phyloP scores from a whole-genome alignment of 2,113 vertebrate genomes.

The Ptilorrhoa leucosticta region DNA sequence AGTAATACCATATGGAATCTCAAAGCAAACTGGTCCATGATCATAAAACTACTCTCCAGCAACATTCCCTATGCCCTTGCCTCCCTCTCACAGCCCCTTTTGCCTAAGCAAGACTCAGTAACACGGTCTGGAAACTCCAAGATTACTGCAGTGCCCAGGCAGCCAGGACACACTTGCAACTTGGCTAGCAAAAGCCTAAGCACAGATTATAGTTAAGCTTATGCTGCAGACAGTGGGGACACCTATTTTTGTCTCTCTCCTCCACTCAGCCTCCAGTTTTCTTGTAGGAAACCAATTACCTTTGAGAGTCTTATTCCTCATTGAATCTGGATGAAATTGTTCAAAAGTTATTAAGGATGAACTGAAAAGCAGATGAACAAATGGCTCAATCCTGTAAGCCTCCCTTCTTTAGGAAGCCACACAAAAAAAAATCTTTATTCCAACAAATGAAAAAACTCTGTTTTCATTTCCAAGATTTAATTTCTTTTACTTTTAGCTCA shows the following conservation, averaged over 20 bases:
- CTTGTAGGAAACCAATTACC: not conserved
- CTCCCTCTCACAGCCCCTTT: not conserved
- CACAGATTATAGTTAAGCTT: conserved; percentile 37
- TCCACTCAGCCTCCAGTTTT: not conserved
- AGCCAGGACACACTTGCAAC: not conserved
- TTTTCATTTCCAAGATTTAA: not conserved
- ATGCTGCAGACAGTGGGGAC: not conserved
- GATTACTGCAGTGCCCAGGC: not conserved
- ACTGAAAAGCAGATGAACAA: conserved; percentile 42
- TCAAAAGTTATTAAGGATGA: conserved; percentile 20
- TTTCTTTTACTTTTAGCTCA: not conserved
- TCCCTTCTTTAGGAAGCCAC: not conserved
- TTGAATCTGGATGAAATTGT: not conserved
- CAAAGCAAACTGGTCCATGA: not conserved
- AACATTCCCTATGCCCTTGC: not conserved
- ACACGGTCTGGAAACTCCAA: not conserved
- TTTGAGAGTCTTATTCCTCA: not conserved
- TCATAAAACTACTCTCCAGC: not conserved
- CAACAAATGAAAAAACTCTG: not conserved
- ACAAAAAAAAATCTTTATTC: not conserved
- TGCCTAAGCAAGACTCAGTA: not conserved
- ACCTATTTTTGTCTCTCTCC: conserved; percentile 45
- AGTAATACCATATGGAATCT: fast-evolving
- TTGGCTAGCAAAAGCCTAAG: conserved; percentile 18
- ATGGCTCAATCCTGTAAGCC: not conserved